phyloP scores from a whole-genome alignment of 2,888 invertebrate species.

The Cartodere bifasciata region DNA sequence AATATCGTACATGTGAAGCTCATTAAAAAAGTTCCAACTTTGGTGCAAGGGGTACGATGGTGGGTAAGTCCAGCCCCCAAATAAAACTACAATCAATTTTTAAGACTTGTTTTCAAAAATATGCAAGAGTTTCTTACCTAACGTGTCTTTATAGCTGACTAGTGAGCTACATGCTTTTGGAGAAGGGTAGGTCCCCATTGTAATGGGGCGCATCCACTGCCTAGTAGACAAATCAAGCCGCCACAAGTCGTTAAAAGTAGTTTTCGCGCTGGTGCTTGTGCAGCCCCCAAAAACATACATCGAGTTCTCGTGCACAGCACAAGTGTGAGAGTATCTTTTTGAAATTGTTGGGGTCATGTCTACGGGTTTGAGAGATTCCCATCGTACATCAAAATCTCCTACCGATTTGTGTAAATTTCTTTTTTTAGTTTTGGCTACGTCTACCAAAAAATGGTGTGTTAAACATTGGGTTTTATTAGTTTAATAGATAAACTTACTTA shows the following conservation, averaged over 20 bases:
- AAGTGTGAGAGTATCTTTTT: slow-evolving; percentile 85
- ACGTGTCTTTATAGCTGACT: slow-evolving; percentile 70
- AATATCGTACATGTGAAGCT: slow-evolving; percentile 80
- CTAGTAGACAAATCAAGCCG: slow-evolving; percentile 75
- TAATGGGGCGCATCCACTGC: slow-evolving; percentile 72
- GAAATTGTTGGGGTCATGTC: slow-evolving; percentile 65
- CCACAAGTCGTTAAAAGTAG: slow-evolving; percentile 97
- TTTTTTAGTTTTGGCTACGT: slow-evolving; percentile 63
- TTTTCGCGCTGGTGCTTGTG: slow-evolving; percentile 81
- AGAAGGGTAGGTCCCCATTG: slow-evolving; percentile 82
- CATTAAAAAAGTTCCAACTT: slow-evolving; percentile 80
- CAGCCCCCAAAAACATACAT: slow-evolving; percentile 97
- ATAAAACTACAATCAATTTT: slow-evolving; percentile 40
- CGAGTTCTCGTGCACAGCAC: slow-evolving; percentile 67
- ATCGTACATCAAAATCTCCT: slow-evolving; percentile 60
- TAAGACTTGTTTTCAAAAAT: slow-evolving; percentile 2
- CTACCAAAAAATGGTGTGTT: slow-evolving; percentile 35
- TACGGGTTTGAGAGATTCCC: slow-evolving; percentile 50
- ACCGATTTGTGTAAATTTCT: slow-evolving; percentile 66
- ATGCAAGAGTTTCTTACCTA: slow-evolving; percentile 40
- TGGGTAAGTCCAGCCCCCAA: slow-evolving; percentile 94
- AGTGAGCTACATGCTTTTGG: slow-evolving; percentile 92
- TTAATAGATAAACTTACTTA: slow-evolving; percentile 50
- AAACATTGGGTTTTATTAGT: slow-evolving; percentile 9
- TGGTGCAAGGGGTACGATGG: slow-evolving; percentile 74